These are phyloP conservation scores for Itoplectis maculator DNA, from an alignment of 2,888 invertebrate species.

Conservation along the genomic window DNA sequence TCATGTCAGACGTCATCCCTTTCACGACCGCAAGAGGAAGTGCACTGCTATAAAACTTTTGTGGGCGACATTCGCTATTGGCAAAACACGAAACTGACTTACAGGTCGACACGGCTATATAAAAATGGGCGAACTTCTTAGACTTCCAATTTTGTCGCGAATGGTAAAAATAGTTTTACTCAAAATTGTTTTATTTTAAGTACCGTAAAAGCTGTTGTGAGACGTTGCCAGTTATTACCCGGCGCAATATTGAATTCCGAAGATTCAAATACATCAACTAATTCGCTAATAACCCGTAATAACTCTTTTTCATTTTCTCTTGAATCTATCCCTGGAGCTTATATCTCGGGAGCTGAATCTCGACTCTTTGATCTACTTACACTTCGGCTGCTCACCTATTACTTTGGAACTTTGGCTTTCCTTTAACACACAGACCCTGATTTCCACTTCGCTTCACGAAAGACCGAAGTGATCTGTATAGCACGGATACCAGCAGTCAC, in stretches of 20 bases:
- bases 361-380: background rate
- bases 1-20: background rate
- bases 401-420: constrained; percentile 5
- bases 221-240: too few relatives aligned
- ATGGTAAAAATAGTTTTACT: too few relatives aligned
- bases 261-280: too few relatives aligned
- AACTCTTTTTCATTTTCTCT: background rate
- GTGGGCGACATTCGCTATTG: background rate
- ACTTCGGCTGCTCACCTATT: background rate
- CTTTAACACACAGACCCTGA: background rate
- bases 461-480: background rate
- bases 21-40: background rate
- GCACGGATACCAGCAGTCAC: background rate
- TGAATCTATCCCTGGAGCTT: background rate
- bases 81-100: too few relatives aligned
- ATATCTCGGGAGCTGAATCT: background rate
- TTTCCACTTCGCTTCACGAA: constrained; percentile 16
- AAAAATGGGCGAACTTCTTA: too few relatives aligned
- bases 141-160: too few relatives aligned
- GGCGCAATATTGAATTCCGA: too few relatives aligned
- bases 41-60: background rate
- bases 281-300: too few relatives aligned
- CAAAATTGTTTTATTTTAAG: too few relatives aligned
- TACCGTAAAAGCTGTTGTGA: too few relatives aligned
- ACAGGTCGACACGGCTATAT: too few relatives aligned